Evolutionary conservation across 2,888 invertebrate genomes (phyloP), one percentile per base, ranked within the genome.

Genomic region (Unio pictorum): DNA sequence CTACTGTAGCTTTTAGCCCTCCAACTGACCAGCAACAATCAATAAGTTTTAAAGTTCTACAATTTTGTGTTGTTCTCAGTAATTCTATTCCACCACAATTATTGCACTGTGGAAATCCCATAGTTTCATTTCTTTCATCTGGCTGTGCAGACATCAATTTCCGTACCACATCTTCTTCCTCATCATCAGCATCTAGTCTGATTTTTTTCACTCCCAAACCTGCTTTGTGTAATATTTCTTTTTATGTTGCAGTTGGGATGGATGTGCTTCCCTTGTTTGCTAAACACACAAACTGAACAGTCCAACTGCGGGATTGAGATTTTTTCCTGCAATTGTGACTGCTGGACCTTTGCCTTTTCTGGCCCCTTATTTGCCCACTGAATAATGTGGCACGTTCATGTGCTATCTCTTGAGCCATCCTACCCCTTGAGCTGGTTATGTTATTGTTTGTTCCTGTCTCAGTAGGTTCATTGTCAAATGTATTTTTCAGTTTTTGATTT

Each of bases 161-260:
- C n/a, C 56, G 54, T 55, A 64, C 26, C 0, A 64, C 64, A n/a
- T n/a, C 17, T 55, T 64, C 64, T 55, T 64, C 64, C 7, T 55
- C 26, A 56, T 64, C 64, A 55, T 18, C 55, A 55, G 18, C 7
- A 18, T 56, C 64, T 7, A 55, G n/a, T 18, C 18, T 23, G 20
- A 55, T 64, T n/a, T 26, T 64, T 64, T 64, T 64, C 55, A 8
- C 11, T n/a, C 64, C 64, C 18, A 64, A 28, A 20, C 64, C 64
- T 54, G n/a, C n/a, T 56, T 55, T 54, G 20, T 56, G 20, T 15
- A 64, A 23, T 55, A 64, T 28, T 28, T 64, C 64, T 26, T 64
- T 64, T 30, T 64, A 56, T n/a, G n/a, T 26, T 15, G 64, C 20
- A n/a, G 64, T 64, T 64, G 64, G 64, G 15, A 64, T 20, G 18